phyloP scores from a whole-genome alignment of 2,797 vertebrate species.

The Scolopax rusticola region DNA sequence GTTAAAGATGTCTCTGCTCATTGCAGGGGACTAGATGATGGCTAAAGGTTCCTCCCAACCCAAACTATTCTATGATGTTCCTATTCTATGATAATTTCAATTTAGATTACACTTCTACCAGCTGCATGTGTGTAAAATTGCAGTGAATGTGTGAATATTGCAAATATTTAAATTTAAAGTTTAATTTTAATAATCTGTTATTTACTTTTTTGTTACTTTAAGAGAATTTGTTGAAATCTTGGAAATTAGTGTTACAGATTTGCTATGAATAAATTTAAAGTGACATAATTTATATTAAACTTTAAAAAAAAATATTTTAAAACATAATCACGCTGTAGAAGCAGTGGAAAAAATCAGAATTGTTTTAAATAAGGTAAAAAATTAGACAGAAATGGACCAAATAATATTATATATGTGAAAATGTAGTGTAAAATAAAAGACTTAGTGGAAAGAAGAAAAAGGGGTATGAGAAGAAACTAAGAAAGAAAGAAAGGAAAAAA shows the following conservation, averaged over 20 bases:
- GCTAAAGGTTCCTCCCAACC: background rate
- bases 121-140: background rate
- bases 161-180: background rate
- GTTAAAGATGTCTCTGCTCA: background rate
- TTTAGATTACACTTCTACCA: background rate
- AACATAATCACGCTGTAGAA: background rate
- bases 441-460: background rate
- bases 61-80: background rate
- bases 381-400: background rate
- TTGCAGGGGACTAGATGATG: background rate
- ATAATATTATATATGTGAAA: background rate
- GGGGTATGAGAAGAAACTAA: background rate
- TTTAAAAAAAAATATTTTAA: background rate
- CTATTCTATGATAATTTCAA: background rate
- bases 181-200: background rate
- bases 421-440: background rate
- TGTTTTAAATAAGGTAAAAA: background rate
- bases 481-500: background rate
- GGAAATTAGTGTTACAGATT: background rate
- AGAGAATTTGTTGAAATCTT: background rate
- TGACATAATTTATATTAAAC: background rate
- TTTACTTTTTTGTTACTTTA: background rate
- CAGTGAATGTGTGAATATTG: background rate
- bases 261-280: background rate
- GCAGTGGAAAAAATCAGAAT: background rate